Base-by-base conservation (phyloP, 64 coral and sea anemone species). In the Pachyseris speciosa region DNA sequence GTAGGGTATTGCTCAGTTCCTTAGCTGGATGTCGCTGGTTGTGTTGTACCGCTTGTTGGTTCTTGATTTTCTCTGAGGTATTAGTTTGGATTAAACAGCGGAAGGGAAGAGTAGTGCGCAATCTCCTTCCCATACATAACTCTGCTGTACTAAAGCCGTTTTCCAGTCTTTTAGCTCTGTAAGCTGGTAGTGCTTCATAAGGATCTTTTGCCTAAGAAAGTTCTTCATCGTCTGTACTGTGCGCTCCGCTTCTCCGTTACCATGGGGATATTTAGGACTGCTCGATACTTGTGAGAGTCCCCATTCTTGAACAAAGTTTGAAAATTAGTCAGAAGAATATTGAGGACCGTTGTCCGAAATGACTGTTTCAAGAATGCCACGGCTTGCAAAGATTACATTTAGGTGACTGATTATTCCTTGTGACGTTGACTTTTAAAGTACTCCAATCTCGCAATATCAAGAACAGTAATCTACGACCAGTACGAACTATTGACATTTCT, bases 381-480 rank as follows among this genome's bases (percentile, higher is more conserved):
- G 70, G 42, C 69, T 26, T 38, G 67, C 51, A 26, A 93, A 81
- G 41, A 94, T 9, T 47, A 67, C 80, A 32, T 89, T 84, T 19
- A 80, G 70, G 28, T 83, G 74, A 44, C 29, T 58, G 37, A 95
- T 91, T 11, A 88, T 75, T 16, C 84, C 81, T 61, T 86, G 64
- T 3, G 57, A 34, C 22, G 39, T 61, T 22, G 45, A 83, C n/a
- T 83, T 71, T 31, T 58, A 32, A 34, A 96, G 63, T 64, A 86
- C 68, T 67, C 52, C 52, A 10, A 92, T 40, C 31, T 96, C 93
- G 22, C 66, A 78, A 22, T 92, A 88, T 13, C 67, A 36, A 64
- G 59, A 69, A 49, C 86, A 94, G 44, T 94, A 94, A 53, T 94
- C 86, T 20, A 94, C 87, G 27, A 90, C 38, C 13, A 94, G 67